These are phyloP conservation scores for Pelusios castaneus DNA, from an alignment of 2,113 vertebrate genomes.

Conservation along the genomic window DNA sequence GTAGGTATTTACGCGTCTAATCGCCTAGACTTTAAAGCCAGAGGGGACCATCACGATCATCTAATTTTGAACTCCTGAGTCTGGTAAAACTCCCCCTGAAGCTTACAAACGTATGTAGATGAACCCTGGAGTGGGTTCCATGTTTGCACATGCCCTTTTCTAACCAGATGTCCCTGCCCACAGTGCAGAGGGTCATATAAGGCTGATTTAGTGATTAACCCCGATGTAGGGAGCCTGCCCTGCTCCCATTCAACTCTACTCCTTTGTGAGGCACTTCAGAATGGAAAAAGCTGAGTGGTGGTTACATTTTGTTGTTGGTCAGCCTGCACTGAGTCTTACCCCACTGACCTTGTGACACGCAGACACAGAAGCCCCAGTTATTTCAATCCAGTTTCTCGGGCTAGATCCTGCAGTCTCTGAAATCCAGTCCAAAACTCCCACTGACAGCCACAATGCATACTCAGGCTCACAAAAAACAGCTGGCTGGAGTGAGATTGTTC, in stretches of 20 bases:
- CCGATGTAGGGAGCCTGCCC: background rate
- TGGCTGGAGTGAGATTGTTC: too few relatives aligned
- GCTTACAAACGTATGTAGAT: background rate
- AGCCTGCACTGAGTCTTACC: too few relatives aligned
- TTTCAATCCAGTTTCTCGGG: too few relatives aligned
- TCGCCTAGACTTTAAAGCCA: background rate
- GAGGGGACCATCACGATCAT: background rate
- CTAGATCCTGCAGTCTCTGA: too few relatives aligned
- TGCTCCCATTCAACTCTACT: background rate
- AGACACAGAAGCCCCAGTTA: too few relatives aligned
- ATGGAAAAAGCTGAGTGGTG: too few relatives aligned
- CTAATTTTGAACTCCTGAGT: background rate
- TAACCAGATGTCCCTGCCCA: background rate
- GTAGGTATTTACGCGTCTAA: background rate
- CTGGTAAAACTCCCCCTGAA: background rate
- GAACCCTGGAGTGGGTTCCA: background rate
- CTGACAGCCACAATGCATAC: too few relatives aligned
- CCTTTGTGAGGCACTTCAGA: too few relatives aligned
- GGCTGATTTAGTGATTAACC: background rate
- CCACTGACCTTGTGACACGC: too few relatives aligned
- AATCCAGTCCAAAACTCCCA: too few relatives aligned
- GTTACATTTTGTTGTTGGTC: too few relatives aligned
- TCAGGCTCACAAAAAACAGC: too few relatives aligned
- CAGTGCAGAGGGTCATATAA: background rate
- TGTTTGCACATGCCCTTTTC: background rate